Evolutionary conservation across 2,797 vertebrate species (phyloP).

Genomic region (Antrozous pallidus): DNA sequence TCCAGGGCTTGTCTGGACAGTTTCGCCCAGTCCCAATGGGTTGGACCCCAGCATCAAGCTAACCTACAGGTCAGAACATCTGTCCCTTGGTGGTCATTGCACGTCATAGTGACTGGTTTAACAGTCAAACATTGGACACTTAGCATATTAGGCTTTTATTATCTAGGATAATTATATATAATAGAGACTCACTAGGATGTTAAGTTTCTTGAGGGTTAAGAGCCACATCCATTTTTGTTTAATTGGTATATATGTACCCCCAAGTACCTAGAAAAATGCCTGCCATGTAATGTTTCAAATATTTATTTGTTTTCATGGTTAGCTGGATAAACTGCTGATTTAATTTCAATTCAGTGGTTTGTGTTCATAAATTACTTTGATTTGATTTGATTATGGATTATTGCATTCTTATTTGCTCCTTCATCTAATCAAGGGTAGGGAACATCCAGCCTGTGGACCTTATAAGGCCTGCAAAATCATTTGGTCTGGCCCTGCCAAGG

Average conservation of each 20-base stretch:
- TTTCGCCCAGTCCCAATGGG: too few species aligned
- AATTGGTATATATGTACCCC: too few species aligned
- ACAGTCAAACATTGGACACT: too few species aligned
- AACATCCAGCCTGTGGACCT: too few species aligned
- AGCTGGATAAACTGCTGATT: background rate
- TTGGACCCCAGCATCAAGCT: too few species aligned
- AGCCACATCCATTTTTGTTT: background rate
- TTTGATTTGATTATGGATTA: constrained; percentile 6
- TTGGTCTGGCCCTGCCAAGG: too few species aligned
- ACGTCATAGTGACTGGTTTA: too few species aligned
- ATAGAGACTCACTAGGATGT: background rate
- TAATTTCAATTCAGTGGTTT: background rate
- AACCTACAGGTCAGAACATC: too few species aligned
- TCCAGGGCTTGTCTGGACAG: too few species aligned
- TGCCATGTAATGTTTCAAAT: background rate
- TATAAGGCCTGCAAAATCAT: too few species aligned
- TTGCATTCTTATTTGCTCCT: background rate
- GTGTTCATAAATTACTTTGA: background rate
- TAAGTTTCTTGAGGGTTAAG: background rate
- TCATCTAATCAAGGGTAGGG: background rate
- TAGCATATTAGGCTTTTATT: too few species aligned
- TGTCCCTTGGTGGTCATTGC: too few species aligned
- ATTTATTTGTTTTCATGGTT: constrained; percentile 23
- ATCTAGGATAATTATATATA: background rate
- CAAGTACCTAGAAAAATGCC: background rate